Conservation (phyloP, 2,113 vertebrate genomes). For the Varanus salvator region DNA sequence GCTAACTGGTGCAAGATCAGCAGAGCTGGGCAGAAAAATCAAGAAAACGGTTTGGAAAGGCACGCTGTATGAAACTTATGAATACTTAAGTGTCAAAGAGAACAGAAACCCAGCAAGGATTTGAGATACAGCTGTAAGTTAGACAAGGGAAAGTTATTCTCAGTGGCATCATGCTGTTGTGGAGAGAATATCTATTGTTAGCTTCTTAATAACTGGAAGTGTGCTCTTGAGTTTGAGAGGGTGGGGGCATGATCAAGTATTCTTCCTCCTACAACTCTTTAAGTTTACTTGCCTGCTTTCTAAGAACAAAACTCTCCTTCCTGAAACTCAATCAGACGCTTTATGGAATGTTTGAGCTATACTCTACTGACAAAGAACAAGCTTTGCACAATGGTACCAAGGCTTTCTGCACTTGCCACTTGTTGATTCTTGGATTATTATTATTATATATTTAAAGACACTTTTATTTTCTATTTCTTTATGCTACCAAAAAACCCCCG, state of each 20-base stretch:
- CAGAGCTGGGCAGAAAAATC: not conserved
- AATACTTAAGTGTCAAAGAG: not conserved
- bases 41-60: not conserved
- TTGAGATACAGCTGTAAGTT: not conserved
- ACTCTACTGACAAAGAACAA: not conserved
- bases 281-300: not conserved
- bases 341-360: not conserved
- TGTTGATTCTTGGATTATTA: not conserved
- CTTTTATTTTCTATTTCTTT: not conserved
- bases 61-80: not conserved
- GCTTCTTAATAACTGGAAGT: no score
- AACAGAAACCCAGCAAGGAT: not conserved
- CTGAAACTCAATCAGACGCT: not conserved
- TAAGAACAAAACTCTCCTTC: not conserved
- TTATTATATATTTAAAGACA: not conserved
- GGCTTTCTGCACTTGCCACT: not conserved
- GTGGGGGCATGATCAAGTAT: not conserved
- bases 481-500: not conserved
- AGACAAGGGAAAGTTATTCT: not conserved
- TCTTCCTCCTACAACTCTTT: not conserved
- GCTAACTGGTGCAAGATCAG: not conserved
- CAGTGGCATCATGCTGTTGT: not conserved
- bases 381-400: not conserved
- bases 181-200: no score
- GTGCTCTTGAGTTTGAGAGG: not conserved